Conservation (phyloP, 2,888 invertebrate species). For the Protonemura montana region DNA sequence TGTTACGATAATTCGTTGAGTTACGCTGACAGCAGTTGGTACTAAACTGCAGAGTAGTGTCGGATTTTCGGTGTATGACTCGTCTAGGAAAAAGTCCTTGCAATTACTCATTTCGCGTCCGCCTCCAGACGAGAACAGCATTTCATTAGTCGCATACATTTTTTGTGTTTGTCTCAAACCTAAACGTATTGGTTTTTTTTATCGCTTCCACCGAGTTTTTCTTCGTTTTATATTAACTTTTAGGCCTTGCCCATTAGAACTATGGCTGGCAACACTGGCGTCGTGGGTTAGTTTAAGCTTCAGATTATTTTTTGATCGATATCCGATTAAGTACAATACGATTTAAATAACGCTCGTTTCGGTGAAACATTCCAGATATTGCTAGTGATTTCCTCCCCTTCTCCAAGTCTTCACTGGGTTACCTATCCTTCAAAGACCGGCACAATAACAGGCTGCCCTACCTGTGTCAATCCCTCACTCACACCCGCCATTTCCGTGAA, state of each 20-base stretch:
- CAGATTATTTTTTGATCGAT: background rate
- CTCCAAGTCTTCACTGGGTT: background rate
- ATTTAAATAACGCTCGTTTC: background rate
- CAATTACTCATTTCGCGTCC: background rate
- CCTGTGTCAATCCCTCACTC: constrained; percentile 5
- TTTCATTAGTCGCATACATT: background rate
- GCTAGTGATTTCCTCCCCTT: background rate
- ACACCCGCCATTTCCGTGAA: constrained; percentile 50
- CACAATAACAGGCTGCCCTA: background rate
- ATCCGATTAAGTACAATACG: background rate
- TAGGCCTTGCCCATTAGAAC: constrained; percentile 31
- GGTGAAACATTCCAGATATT: background rate
- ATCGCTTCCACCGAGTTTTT: background rate
- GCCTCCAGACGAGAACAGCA: background rate
- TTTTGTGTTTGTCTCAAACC: background rate
- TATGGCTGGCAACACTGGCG: constrained; percentile 51
- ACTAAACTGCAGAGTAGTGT: constrained; percentile 9
- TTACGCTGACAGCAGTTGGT: background rate
- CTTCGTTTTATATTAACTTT: background rate
- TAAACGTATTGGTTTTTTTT: background rate
- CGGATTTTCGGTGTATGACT: constrained; percentile 21
- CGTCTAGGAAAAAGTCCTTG: background rate
- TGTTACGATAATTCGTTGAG: background rate
- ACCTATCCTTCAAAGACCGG: background rate
- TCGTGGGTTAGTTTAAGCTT: constrained; percentile 50